Conservation (phyloP, 2,113 vertebrate genomes). For the Varanus komodoensis region DNA sequence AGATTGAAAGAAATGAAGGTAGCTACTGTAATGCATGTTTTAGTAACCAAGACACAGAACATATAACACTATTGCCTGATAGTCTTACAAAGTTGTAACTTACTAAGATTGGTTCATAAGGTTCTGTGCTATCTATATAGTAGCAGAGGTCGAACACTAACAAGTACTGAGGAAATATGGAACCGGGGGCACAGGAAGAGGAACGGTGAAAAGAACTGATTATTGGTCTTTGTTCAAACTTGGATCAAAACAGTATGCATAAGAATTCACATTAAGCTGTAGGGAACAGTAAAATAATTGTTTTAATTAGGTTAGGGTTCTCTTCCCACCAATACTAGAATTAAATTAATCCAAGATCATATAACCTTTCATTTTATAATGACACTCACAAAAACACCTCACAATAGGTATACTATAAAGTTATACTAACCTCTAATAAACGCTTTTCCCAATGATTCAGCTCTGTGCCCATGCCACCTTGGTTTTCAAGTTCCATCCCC, state of each 20-base stretch:
- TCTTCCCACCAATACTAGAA: not conserved
- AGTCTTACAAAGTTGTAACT: not conserved
- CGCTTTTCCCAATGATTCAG: slow-evolving; percentile 99
- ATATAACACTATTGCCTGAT: not conserved
- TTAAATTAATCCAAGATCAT: not conserved
- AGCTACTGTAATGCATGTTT: not conserved
- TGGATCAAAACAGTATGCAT: not conserved
- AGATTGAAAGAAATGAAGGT: not conserved
- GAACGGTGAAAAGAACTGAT: not conserved
- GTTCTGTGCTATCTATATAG: not conserved
- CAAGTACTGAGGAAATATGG: not conserved
- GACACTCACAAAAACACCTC: not conserved
- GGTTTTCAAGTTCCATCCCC: slow-evolving; percentile 99
- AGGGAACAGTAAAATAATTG: not conserved
- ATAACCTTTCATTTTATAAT: not conserved
- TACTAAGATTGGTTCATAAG: not conserved
- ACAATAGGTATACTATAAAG: not conserved
- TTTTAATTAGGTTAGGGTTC: not conserved
- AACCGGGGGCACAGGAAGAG: not conserved
- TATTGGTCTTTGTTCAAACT: not conserved
- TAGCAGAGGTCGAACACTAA: not conserved
- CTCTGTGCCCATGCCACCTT: slow-evolving; percentile 94
- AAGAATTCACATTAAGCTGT: not conserved
- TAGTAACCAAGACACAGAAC: not conserved
- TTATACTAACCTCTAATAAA: slow-evolving; percentile 87